phyloP scores from a whole-genome alignment of 1,140 invertebrate species.

The Musca vetustissima region DNA sequence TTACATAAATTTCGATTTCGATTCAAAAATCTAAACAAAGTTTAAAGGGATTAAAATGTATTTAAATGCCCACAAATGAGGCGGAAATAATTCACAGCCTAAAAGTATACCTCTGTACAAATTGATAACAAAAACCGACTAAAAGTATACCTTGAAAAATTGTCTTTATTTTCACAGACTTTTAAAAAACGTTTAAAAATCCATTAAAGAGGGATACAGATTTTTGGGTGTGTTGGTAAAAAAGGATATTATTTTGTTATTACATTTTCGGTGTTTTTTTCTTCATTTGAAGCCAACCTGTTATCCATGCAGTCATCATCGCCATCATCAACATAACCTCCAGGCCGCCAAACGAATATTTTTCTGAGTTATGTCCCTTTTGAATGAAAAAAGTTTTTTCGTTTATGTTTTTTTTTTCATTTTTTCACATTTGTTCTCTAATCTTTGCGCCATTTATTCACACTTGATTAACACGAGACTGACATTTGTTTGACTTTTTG shows the following conservation, averaged over 20 bases:
- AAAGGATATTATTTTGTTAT: constrained; percentile 23
- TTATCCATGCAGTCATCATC: constrained; percentile 9
- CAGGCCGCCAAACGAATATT: too few species aligned
- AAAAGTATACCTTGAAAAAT: constrained; percentile 8
- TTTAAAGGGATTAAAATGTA: constrained; percentile 17
- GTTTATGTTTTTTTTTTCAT: constrained; percentile 26
- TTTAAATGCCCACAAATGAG: neutral
- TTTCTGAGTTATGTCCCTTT: neutral
- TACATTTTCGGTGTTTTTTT: constrained; percentile 27
- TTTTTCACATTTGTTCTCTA: constrained; percentile 39
- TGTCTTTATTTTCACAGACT: constrained; percentile 31
- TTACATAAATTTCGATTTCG: constrained; percentile 26
- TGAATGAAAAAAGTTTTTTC: constrained; percentile 2
- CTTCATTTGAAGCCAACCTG: constrained; percentile 33
- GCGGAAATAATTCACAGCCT: constrained; percentile 6
- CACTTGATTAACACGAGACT: constrained; percentile 56
- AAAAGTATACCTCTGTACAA: neutral
- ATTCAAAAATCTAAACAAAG: constrained; percentile 17
- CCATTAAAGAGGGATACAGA: constrained; percentile 39
- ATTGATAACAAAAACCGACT: neutral
- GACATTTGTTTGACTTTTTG: constrained; percentile 47
- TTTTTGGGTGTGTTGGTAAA: neutral
- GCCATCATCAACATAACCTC: constrained; percentile 29
- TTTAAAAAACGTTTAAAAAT: constrained; percentile 56
- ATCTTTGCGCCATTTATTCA: constrained; percentile 57